Base-by-base conservation (phyloP, 2,797 vertebrate species). In the Danio kyathit region DNA sequence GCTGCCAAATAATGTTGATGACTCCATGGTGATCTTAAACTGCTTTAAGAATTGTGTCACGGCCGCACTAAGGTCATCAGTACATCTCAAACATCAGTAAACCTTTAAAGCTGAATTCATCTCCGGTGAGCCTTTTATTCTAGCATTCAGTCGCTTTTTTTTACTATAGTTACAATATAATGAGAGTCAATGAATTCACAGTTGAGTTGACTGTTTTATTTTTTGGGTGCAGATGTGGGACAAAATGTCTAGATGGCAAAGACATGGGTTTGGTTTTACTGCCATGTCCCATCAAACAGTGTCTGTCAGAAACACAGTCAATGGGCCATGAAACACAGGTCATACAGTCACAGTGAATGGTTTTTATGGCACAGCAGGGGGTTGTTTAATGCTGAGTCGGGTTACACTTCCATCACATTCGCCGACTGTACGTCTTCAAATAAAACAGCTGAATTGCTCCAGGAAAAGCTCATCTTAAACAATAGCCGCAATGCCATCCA, bases 11-110 rank as follows among this genome's bases (percentile, higher is more conserved):
- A 16, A 66, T 40, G 49, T 17, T 66, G 66, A 49, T 14, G 70
- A 69, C 74, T 67, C 75, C 19, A 78, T 67, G 81, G 86, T 38
- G 75, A 67, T 82, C 84, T 85, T 77, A 84, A 87, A 86, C 85
- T 83, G 84, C 84, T 84, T 63, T 19, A n/a, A 85, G 85, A 77
- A 87, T 65, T 57, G 17, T 67, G 49, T 77, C 59, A 64, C 5
- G 5, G 17, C 19, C n/a, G 17, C 40, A 4, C 7, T 71, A 71
- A 64, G 46, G 51, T 71, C 43, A 49, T 82, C 80, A 49, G 66
- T 13, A 74, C 70, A 74, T 81, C 16, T 74, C 46, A 66, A 64
- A 74, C 72, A 69, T 67, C 41, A 41, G 67, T 29, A 44, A 61
- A 74, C 52, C 64, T 49, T 76, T 69, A 49, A 60, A 14, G 56